Evolutionary conservation across 2,888 invertebrate genomes (phyloP), one percentile per base, ranked within the genome.

Genomic region (Heliconius charithonia): DNA sequence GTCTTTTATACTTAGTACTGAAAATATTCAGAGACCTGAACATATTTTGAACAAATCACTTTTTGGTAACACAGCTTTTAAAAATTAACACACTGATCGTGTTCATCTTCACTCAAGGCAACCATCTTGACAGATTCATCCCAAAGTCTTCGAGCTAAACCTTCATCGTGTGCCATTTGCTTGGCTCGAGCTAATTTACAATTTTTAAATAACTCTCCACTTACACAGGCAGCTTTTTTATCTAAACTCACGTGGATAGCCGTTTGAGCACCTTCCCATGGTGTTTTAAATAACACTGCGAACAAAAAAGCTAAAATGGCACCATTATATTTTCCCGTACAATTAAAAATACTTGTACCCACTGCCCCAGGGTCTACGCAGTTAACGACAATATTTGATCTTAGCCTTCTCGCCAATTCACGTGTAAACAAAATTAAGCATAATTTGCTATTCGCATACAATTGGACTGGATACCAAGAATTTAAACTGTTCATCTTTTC

Each of bases 321-420:
- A 0, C 89, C 92, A 78, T 95, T 95, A 87, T 95, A 56, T 95
- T 94, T 83, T 95, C 90, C 89, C 0, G 83, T 63, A n/a, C 83
- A 87, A 10, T 85, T 95, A 95, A 97, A 98, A 75, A 98, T 98
- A 37, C 96, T 97, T 0, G 97, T 97, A 82, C 97, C 97, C 59
- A 98, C 97, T 88, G 97, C 96, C 9, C 98, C 98, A 0, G 98
- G 98, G 91, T 98, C 98, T 29, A 98, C 95, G 83, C 96, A 97
- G 87, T 98, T 98, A 0, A 96, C 97, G 0, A 97, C 97, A 0
- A 98, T 96, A 73, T 96, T 96, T 2, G 96, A 91, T 16, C 96
- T 94, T 84, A 97, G 85, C 6, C 96, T 96, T 90, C 96, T 96
- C 66, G 96, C 96, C 19, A 98, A 87, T n/a, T 98, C 98, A 63